These are phyloP conservation scores for Cantharis flavilabris DNA, from an alignment of 2,888 invertebrate species.

Conservation along the genomic window DNA sequence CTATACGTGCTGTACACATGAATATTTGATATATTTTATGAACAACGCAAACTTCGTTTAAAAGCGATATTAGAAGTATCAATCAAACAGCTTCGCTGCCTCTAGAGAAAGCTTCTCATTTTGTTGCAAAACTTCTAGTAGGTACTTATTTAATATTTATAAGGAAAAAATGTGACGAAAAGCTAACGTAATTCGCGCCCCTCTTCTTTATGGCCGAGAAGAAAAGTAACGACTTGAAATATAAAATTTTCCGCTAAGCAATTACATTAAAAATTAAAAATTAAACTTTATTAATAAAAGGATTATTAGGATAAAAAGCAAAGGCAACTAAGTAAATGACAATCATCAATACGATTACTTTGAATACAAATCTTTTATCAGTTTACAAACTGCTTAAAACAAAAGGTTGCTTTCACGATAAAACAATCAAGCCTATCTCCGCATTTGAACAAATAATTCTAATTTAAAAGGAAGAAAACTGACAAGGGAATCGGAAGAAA, in stretches of 20 bases:
- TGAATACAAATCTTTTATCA: slow-evolving; percentile 21
- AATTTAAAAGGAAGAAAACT: slow-evolving; percentile 34
- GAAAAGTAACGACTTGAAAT: not conserved
- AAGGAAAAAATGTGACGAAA: slow-evolving; percentile 6
- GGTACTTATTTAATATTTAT: slow-evolving; percentile 14
- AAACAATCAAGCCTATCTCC: slow-evolving; percentile 28
- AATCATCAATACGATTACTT: slow-evolving; percentile 17
- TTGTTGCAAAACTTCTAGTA: slow-evolving; percentile 8
- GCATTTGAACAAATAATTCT: slow-evolving; percentile 39
- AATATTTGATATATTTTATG: slow-evolving; percentile 36
- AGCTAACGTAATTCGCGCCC: not conserved
- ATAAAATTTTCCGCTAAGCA: not conserved
- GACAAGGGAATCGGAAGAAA: slow-evolving; percentile 27
- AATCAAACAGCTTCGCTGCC: slow-evolving; percentile 29
- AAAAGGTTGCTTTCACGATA: slow-evolving; percentile 23
- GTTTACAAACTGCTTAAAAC: slow-evolving; percentile 24
- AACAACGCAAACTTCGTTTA: slow-evolving; percentile 35
- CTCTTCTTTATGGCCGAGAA: not conserved
- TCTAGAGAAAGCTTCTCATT: slow-evolving; percentile 16
- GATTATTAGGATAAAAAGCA: not conserved
- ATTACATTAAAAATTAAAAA: not conserved
- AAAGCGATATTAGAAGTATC: slow-evolving; percentile 34
- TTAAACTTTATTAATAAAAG: not conserved
- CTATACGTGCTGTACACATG: slow-evolving; percentile 36
- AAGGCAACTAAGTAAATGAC: not conserved